Evolutionary conservation across 2,888 invertebrate species (phyloP).

Genomic region (Tenodera sinensis): DNA sequence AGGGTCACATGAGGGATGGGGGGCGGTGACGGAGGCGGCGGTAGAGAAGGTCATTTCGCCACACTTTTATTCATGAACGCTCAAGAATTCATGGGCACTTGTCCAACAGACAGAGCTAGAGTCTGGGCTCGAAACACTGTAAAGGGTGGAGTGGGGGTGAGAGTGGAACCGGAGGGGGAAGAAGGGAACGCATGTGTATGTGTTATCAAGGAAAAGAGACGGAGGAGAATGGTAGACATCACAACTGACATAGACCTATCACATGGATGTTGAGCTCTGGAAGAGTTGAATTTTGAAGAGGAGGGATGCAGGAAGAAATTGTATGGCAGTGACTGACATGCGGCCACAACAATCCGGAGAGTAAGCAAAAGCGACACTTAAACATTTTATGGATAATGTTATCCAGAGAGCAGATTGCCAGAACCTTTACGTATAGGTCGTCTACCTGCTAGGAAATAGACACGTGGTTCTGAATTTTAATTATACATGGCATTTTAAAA

Average conservation of each 20-base stretch:
- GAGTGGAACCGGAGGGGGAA: background rate
- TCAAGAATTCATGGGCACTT: constrained; percentile 30
- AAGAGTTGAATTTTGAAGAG: background rate
- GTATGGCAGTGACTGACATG: background rate
- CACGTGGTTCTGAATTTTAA: too few relatives aligned
- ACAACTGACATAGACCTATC: background rate
- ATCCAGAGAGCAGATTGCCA: too few relatives aligned
- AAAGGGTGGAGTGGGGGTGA: background rate
- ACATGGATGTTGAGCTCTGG: background rate
- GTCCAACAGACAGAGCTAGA: constrained; percentile 17
- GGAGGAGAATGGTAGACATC: background rate
- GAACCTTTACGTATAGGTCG: too few relatives aligned
- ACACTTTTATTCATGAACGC: constrained; percentile 28
- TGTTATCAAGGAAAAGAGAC: constrained; percentile 7
- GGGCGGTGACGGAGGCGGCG: background rate
- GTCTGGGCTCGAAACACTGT: background rate
- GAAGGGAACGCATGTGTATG: background rate
- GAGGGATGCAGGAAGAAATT: background rate
- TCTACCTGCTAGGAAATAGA: too few relatives aligned
- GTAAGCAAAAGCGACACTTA: background rate
- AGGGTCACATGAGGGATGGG: background rate
- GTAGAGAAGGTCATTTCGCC: constrained; percentile 25
- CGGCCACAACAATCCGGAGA: background rate
- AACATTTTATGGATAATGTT: too few relatives aligned
- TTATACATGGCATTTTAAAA: too few relatives aligned